Evolutionary conservation across 2,113 vertebrate species (phyloP).

Genomic region (Struthio camelus): DNA sequence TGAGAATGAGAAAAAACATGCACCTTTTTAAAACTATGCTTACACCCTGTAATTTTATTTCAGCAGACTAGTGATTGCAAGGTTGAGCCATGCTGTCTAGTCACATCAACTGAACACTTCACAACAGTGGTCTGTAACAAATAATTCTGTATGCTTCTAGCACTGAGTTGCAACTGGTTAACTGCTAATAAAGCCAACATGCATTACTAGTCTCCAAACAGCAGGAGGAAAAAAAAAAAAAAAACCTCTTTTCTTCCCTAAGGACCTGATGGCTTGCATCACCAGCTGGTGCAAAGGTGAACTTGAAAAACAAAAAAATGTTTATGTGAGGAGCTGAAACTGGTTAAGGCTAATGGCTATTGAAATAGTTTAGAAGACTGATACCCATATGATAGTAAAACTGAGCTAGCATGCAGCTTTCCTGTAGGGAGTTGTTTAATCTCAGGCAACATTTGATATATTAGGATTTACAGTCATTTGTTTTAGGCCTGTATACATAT

Average conservation of each 20-base stretch:
- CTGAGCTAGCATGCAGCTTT: rapidly evolving
- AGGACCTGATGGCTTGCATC: not conserved
- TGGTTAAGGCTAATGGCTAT: not conserved
- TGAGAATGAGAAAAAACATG: not conserved
- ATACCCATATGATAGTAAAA: not conserved
- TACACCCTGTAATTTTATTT: not conserved
- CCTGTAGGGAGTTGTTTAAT: too few species aligned
- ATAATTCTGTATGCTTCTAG: not conserved
- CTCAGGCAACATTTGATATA: not conserved
- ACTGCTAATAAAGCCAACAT: not conserved
- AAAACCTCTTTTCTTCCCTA: too few species aligned
- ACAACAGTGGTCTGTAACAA: not conserved
- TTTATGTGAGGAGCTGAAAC: not conserved
- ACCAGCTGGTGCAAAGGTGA: not conserved
- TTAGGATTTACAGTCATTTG: not conserved
- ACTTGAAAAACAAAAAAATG: not conserved
- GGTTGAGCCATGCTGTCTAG: not conserved
- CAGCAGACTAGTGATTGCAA: rapidly evolving
- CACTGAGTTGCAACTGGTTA: rapidly evolving
- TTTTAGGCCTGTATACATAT: not conserved
- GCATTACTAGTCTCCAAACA: too few species aligned
- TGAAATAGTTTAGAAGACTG: not conserved
- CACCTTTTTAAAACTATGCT: not conserved
- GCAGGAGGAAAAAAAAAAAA: too few species aligned
- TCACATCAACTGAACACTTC: not conserved